Conservation (phyloP, 2,113 vertebrate genomes). For the Otocyon megalotis region DNA sequence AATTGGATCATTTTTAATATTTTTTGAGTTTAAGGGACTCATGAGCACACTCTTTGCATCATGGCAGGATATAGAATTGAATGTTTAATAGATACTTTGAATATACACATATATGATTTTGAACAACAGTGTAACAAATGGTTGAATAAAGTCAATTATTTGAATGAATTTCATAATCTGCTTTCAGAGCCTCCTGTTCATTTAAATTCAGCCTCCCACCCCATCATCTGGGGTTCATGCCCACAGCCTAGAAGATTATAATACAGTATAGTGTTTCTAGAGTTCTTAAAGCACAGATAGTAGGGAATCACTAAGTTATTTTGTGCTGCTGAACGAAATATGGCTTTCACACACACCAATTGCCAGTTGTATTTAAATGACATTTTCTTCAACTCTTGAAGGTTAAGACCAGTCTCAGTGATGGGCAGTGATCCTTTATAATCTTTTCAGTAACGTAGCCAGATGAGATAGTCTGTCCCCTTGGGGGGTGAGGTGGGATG, state of each 20-base stretch:
- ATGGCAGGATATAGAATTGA: not conserved
- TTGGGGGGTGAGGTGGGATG: not conserved
- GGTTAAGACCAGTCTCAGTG: not conserved
- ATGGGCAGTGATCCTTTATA: not conserved
- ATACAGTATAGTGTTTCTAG: not conserved
- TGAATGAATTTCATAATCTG: slow-evolving; percentile 60
- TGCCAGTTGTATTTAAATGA: not conserved
- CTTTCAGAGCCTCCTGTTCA: not conserved
- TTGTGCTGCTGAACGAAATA: not conserved
- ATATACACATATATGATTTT: slow-evolving; percentile 18
- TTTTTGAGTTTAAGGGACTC: not conserved
- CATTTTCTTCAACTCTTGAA: slow-evolving; percentile 37
- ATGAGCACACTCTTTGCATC: not conserved
- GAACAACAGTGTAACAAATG: slow-evolving; percentile 37
- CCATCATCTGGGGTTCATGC: not conserved
- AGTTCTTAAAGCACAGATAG: slow-evolving; percentile 28
- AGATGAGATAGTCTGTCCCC: not conserved
- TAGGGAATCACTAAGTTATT: slow-evolving; percentile 47
- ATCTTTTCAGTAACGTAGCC: slow-evolving; percentile 47
- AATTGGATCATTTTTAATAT: not conserved
- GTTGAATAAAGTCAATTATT: slow-evolving; percentile 53
- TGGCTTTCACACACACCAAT: not conserved
- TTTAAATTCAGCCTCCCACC: slow-evolving; percentile 38
- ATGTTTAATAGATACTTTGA: not conserved
- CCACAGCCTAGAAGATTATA: slow-evolving; percentile 32